phyloP scores from a whole-genome alignment of 2,113 vertebrate species.

The Atrichornis clamosus region DNA sequence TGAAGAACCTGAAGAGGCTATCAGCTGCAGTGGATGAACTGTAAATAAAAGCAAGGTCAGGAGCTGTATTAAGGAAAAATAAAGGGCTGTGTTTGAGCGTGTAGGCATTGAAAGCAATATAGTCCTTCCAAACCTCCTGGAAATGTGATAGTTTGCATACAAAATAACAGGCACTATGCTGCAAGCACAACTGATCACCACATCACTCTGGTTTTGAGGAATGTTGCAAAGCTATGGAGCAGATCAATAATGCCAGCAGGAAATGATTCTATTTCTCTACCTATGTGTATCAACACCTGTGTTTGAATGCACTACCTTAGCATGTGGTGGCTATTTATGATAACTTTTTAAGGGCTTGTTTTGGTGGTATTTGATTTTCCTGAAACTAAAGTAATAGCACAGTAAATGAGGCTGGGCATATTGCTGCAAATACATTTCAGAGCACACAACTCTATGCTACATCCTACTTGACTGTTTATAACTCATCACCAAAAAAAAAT shows the following conservation, averaged over 20 bases:
- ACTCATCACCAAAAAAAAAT: neutral
- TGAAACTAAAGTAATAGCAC: neutral
- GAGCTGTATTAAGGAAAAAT: neutral
- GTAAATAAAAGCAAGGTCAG: neutral
- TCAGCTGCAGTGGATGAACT: neutral
- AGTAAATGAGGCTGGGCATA: neutral
- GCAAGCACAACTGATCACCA: neutral
- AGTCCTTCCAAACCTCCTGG: neutral
- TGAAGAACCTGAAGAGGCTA: neutral
- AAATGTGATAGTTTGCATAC: neutral
- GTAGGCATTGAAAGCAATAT: neutral
- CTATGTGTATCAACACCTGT: neutral
- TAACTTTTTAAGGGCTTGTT: neutral
- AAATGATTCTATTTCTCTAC: neutral
- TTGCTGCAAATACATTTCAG: neutral
- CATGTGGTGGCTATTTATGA: neutral
- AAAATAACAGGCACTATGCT: neutral
- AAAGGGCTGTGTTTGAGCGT: neutral
- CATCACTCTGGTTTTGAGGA: neutral
- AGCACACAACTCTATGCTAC: neutral
- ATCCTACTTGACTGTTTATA: neutral
- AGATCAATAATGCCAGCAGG: neutral
- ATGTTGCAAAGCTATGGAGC: neutral
- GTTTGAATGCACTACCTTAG: neutral
- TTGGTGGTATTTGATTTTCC: neutral